Conservation (phyloP, 2,113 vertebrate genomes). For the Suncus etruscus region DNA sequence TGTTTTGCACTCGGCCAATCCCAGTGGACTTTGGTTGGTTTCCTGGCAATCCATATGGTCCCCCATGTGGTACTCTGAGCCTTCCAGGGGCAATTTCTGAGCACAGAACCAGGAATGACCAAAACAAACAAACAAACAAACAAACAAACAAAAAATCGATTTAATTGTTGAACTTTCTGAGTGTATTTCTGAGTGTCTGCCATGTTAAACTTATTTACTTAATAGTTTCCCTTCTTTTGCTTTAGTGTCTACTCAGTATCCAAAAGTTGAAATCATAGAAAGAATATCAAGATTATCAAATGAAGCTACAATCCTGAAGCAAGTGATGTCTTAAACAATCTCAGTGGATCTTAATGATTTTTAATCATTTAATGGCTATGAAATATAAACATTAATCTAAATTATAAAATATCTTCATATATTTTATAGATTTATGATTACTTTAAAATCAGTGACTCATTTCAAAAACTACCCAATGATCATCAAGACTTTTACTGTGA, state of each 20-base stretch:
- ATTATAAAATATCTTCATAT: neutral
- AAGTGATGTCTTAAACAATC: slow-evolving; percentile 27
- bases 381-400: slow-evolving; percentile 8
- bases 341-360: neutral
- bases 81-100: no score
- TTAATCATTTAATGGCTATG: neutral
- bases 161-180: slow-evolving; percentile 67
- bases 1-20: no score
- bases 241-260: slow-evolving; percentile 63
- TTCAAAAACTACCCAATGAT: neutral
- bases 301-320: neutral
- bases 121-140: no score
- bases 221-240: slow-evolving; percentile 61
- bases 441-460: slow-evolving; percentile 11
- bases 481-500: no score
- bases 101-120: no score
- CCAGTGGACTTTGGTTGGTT: no score
- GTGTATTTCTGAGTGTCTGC: slow-evolving; percentile 56
- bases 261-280: slow-evolving; percentile 42
- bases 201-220: slow-evolving; percentile 73
- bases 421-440: slow-evolving; percentile 27
- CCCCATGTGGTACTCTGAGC: no score
- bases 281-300: slow-evolving; percentile 13
- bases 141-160: slow-evolving; percentile 57
- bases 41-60: no score